Conservation (phyloP, 2,113 vertebrate genomes). For the Chaetops frenatus region DNA sequence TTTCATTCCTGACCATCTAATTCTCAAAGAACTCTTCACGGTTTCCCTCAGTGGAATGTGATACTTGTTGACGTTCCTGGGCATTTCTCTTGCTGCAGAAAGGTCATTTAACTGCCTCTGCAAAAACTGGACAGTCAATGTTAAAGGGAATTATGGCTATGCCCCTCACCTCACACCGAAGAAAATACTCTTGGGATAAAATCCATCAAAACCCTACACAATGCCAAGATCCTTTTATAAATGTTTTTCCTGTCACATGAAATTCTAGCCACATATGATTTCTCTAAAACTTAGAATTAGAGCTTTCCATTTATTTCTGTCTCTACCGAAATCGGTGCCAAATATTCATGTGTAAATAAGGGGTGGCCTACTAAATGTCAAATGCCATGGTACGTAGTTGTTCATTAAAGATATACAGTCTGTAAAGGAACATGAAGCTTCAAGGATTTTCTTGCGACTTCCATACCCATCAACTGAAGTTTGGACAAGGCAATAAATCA, state of each 20-base stretch:
- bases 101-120: background rate
- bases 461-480: background rate
- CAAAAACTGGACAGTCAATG: fast-evolving
- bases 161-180: background rate
- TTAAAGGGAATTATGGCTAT: background rate
- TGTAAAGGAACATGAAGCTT: background rate
- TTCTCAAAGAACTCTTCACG: fast-evolving
- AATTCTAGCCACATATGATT: background rate
- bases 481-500: background rate
- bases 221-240: background rate
- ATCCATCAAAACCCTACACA: background rate
- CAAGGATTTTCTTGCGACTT: background rate
- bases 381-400: background rate
- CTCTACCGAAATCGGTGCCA: background rate
- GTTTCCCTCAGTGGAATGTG: background rate
- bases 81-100: background rate
- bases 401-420: background rate
- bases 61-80: background rate
- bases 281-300: background rate
- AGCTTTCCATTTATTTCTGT: background rate
- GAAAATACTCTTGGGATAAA: background rate
- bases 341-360: background rate
- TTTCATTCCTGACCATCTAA: background rate
- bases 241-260: background rate
- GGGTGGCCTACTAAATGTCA: background rate